A percentile compares a stretch with the other conserved stretches of the same genome.
Conservation (phyloP, 2,888 invertebrate genomes). For the Pocota personata region DNA sequence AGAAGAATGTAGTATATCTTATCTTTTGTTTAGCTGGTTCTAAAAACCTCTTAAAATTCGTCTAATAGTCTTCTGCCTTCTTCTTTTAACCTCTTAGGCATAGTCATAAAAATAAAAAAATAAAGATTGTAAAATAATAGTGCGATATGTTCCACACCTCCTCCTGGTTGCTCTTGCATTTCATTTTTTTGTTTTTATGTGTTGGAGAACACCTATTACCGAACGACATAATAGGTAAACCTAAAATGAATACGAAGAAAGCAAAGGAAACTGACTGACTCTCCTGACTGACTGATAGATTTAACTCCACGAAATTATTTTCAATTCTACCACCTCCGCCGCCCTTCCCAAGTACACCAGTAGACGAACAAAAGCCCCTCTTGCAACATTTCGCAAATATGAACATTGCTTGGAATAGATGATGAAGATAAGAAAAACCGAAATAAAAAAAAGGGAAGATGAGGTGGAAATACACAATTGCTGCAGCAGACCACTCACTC, state of each 20-base stretch:
- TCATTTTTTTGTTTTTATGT: background rate
- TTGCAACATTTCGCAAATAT: constrained; percentile 33
- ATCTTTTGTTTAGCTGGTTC: too few relatives aligned
- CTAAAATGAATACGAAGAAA: background rate
- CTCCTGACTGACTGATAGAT: constrained; percentile 30
- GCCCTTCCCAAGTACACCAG: background rate
- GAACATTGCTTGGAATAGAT: constrained; percentile 40
- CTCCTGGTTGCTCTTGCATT: background rate
- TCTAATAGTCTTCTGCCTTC: too few relatives aligned
- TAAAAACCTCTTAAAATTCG: too few relatives aligned
- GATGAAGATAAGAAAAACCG: constrained; percentile 52
- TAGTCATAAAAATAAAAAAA: background rate
- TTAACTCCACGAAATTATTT: constrained; percentile 25
- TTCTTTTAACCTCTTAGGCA: background rate
- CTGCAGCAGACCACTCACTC: constrained; percentile 26
- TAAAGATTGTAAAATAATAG: background rate
- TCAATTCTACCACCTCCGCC: constrained; percentile 14
- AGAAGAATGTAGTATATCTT: too few relatives aligned
- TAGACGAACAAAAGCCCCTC: background rate
- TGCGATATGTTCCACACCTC: background rate
- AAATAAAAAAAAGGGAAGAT: constrained; percentile 2
- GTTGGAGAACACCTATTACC: background rate
- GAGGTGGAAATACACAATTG: constrained; percentile 31
- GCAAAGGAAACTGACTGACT: constrained; percentile 1
- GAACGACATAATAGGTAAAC: background rate